These are phyloP conservation scores for Hirtodrosophila duncani DNA, from an alignment of 2,888 invertebrate genomes.

Conservation along the genomic window DNA sequence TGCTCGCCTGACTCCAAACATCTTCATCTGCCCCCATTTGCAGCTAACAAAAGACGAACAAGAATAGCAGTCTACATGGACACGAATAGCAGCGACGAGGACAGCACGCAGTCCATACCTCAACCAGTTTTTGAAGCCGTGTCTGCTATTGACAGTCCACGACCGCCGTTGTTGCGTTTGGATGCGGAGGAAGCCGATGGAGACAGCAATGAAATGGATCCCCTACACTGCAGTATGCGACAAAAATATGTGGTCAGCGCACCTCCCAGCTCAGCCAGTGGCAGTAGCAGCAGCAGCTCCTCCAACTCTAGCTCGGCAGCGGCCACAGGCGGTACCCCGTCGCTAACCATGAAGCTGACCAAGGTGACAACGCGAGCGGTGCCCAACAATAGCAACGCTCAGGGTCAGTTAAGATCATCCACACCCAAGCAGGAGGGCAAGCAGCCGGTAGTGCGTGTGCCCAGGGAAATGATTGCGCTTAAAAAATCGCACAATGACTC, in stretches of 20 bases:
- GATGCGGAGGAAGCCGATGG: slow-evolving; percentile 12
- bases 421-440: slow-evolving; percentile 53
- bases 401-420: slow-evolving; percentile 26
- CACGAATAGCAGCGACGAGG: slow-evolving; percentile 49
- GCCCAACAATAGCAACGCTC: too few species aligned
- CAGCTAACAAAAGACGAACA: too few species aligned
- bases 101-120: slow-evolving; percentile 71
- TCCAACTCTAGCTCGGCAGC: slow-evolving; percentile 38
- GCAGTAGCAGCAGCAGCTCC: slow-evolving; percentile 46
- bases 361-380: slow-evolving; percentile 39
- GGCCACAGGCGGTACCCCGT: slow-evolving; percentile 32
- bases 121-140: slow-evolving; percentile 70
- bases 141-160: slow-evolving; percentile 51
- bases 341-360: slow-evolving; percentile 61
- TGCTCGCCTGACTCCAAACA: too few species aligned
- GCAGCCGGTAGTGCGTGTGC: slow-evolving; percentile 76
- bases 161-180: slow-evolving; percentile 30
- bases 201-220: slow-evolving; percentile 33
- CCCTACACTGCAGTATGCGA: slow-evolving; percentile 36
- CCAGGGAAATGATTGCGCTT: slow-evolving; percentile 82
- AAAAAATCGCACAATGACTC: slow-evolving; percentile 85
- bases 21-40: too few species aligned
- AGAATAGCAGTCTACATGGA: slow-evolving; percentile 29
- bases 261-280: slow-evolving; percentile 43
- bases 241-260: slow-evolving; percentile 59